These are phyloP conservation scores for Pseudochromis fuscus DNA, from an alignment of 2,797 vertebrate genomes.

Conservation along the genomic window DNA sequence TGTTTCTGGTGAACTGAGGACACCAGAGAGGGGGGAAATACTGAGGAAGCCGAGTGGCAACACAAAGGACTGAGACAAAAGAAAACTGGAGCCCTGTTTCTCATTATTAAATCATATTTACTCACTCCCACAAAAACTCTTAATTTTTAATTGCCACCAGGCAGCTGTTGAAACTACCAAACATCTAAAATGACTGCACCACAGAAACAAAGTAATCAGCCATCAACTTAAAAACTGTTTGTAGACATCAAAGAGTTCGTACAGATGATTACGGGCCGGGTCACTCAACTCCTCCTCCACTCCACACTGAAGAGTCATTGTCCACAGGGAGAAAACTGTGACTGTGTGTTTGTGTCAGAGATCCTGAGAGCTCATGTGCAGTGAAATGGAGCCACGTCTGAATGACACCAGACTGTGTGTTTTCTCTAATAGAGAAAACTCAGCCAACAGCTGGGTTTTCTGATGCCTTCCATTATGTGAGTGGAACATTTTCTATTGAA, in stretches of 20 bases:
- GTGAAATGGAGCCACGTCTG: conserved; percentile 24
- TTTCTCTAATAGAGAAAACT: conserved; percentile 11
- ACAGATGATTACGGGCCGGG: conserved; percentile 4
- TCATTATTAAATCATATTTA: conserved; percentile 22
- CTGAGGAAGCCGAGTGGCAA: not conserved
- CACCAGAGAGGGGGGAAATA: not conserved
- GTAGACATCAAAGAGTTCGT: conserved; percentile 7
- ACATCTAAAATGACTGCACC: conserved; percentile 7
- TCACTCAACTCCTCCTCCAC: conserved; percentile 18
- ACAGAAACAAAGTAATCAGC: conserved; percentile 7
- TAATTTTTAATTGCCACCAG: not conserved
- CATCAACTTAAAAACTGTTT: conserved; percentile 12
- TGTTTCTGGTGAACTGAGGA: conserved; percentile 25
- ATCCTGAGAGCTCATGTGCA: conserved; percentile 37
- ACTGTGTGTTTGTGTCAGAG: conserved; percentile 38
- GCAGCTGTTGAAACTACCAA: conserved; percentile 13
- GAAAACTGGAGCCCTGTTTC: not conserved
- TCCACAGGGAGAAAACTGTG: conserved; percentile 23
- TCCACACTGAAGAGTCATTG: conserved; percentile 39
- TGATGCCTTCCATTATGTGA: not conserved
- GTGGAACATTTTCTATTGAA: conserved; percentile 11
- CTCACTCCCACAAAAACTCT: conserved; percentile 6
- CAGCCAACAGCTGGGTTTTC: conserved; percentile 13
- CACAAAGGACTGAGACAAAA: not conserved
- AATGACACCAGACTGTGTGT: conserved; percentile 17